Evolutionary conservation across 1,140 invertebrate genomes (phyloP), one percentile per base, ranked within the genome.

Genomic region (Drosophila bipectinata): DNA sequence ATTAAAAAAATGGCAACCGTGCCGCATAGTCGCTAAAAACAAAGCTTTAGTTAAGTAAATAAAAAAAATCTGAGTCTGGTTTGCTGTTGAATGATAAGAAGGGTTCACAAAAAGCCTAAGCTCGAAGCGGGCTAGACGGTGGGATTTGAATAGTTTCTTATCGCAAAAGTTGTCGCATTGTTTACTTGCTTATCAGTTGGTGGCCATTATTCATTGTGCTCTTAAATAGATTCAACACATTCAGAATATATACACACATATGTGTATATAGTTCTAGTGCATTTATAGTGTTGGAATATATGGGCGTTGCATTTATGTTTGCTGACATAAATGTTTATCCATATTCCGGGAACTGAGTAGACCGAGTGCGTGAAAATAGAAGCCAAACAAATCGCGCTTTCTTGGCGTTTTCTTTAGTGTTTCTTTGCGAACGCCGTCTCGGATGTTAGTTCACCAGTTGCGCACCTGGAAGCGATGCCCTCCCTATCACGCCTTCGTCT

Each of bases 381-480:
- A 71, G 67, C 67, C 67, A 69, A 57, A 71, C 67, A 71, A 71
- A 7, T 45, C 39, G 32, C 51, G 48, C 60, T 51, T 66, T 64
- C 44, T 60, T 67, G 45, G 63, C 8, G 32, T 26, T 67, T 28
- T n/a, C 26, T 14, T 12, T 12, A 7, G 21, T 44, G 30, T 18
- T 7, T 49, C 18, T 21, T 21, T 21, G 39, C 14, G 39, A 14
- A 21, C 44, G 15, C 18, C 32, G 47, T 64, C 63, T 64, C 63
- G 60, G 63, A 67, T 67, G 63, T 53, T 67, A 26, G 47, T 10
- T 52, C 67, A 71, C 67, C 67, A 71, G 67, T 71, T 71, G 64
- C 66, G 69, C 44, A 3, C 24, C 10, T 39, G 26, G 44, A 57
- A 69, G 66, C 34, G n/a, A 69, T 57, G 67, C 67, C 64, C 44